phyloP scores from a whole-genome alignment of 2,888 invertebrate species.

The Candidula unifasciata region DNA sequence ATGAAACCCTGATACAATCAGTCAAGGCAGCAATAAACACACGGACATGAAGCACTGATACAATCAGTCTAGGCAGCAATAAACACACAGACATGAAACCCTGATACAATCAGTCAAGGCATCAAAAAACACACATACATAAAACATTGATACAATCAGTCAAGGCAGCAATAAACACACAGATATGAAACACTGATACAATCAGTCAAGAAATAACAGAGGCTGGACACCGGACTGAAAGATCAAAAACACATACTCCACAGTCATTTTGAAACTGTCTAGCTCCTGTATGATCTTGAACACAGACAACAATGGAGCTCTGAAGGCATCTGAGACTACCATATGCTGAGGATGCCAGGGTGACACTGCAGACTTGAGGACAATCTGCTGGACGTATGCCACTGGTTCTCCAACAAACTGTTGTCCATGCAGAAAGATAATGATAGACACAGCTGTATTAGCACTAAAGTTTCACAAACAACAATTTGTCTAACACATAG shows the following conservation, averaged over 20 bases:
- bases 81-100: no score
- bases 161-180: not conserved
- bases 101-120: not conserved
- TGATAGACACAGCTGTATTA: not conserved
- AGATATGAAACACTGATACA: not conserved
- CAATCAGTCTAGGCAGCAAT: no score
- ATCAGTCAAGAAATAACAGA: not conserved
- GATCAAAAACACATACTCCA: slow-evolving; percentile 23
- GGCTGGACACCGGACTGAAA: not conserved
- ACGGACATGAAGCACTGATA: no score
- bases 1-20: no score
- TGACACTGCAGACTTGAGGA: slow-evolving; percentile 83
- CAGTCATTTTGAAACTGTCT: slow-evolving; percentile 83
- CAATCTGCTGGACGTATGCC: slow-evolving; percentile 80
- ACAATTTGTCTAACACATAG: no score
- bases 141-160: not conserved
- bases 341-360: slow-evolving; percentile 85
- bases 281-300: slow-evolving; percentile 92
- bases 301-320: slow-evolving; percentile 92
- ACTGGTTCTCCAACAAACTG: slow-evolving; percentile 80
- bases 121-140: not conserved
- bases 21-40: no score
- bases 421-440: slow-evolving; percentile 27
- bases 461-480: not conserved
- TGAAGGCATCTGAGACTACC: slow-evolving; percentile 91